Evolutionary conservation across 2,113 vertebrate genomes (phyloP).

Genomic region (Alosa alosa): DNA sequence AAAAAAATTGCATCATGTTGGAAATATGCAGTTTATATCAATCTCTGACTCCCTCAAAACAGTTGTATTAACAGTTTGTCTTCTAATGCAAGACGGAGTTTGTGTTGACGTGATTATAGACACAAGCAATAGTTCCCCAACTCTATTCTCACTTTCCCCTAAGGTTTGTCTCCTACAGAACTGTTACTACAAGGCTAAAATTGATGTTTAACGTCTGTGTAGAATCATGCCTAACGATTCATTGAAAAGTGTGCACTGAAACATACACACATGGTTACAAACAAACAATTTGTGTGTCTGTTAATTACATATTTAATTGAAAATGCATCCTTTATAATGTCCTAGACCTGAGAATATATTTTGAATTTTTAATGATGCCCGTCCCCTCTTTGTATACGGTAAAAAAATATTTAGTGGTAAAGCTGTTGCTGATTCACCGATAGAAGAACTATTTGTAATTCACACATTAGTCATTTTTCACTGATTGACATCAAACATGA

Average conservation of each 20-base stretch:
- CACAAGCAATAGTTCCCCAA: background rate
- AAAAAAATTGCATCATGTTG: background rate
- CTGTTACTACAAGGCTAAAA: background rate
- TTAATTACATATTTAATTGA: background rate
- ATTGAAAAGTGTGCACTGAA: background rate
- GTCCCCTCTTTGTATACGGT: background rate
- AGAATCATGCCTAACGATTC: background rate
- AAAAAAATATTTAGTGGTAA: background rate
- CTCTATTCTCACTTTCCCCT: background rate
- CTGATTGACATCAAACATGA: background rate
- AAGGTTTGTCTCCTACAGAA: background rate
- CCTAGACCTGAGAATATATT: background rate
- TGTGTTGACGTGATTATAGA: background rate
- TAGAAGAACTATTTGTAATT: constrained; percentile 8
- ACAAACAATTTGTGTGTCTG: background rate
- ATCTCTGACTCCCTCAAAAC: background rate
- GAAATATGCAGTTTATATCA: background rate
- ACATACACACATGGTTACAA: background rate
- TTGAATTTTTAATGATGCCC: constrained; percentile 17
- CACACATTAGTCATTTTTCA: background rate
- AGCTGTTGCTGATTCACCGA: background rate
- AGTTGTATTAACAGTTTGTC: background rate
- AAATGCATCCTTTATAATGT: constrained; percentile 7
- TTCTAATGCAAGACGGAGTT: background rate
- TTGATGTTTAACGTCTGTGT: background rate